Evolutionary conservation across 2,113 vertebrate species (phyloP).

Genomic region (Carassius gibelio): DNA sequence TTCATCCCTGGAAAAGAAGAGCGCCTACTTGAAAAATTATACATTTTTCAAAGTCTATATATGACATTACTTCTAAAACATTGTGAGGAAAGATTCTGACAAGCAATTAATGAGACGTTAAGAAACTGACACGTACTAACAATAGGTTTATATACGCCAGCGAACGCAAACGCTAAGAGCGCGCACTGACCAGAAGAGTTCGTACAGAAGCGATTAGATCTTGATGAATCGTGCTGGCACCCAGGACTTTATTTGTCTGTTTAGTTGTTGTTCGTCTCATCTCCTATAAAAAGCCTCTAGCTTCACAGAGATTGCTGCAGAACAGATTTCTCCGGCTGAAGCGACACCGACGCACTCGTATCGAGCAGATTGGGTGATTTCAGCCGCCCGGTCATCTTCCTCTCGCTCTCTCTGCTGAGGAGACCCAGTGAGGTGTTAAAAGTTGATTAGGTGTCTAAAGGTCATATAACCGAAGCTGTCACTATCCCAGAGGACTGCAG

Average conservation of each 20-base stretch:
- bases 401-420: constrained; percentile 43
- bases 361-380: constrained; percentile 45
- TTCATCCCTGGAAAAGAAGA: background rate
- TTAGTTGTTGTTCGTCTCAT: constrained; percentile 18
- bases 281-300: constrained; percentile 18
- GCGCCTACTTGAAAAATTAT: background rate
- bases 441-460: constrained; percentile 83
- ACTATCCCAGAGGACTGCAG: constrained; percentile 69
- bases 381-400: constrained; percentile 22
- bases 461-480: constrained; percentile 76
- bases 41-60: background rate
- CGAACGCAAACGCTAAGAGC: background rate
- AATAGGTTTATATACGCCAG: background rate
- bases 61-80: background rate
- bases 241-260: constrained; percentile 3
- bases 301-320: background rate
- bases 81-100: background rate
- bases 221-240: background rate
- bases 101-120: background rate
- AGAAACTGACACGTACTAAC: background rate
- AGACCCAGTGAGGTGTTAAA: constrained; percentile 75
- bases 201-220: background rate
- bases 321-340: constrained; percentile 39
- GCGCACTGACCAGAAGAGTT: background rate
- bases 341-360: background rate